Percentiles rank a stretch among this genome's conserved stretches.
These are phyloP conservation scores for Centropus unirufus DNA, from an alignment of 2,113 vertebrate species.

Conservation along the genomic window DNA sequence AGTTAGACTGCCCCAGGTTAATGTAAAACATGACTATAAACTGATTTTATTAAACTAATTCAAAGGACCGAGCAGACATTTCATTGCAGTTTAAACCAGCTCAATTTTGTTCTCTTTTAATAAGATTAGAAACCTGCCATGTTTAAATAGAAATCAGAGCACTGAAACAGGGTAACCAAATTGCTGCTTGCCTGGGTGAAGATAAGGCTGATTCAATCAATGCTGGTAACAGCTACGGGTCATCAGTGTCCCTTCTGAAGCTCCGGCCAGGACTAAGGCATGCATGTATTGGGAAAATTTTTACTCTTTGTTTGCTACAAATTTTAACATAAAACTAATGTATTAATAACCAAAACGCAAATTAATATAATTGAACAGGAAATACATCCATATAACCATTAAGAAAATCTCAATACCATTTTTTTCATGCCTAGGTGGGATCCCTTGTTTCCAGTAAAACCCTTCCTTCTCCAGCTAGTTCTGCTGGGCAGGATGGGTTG, in stretches of 20 bases:
- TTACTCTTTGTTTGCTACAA: not conserved
- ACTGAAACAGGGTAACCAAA: not conserved
- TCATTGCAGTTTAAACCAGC: not conserved
- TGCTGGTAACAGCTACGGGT: not conserved
- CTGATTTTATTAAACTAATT: not conserved
- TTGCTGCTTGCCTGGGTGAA: not conserved
- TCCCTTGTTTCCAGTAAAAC: not conserved
- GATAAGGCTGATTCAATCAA: not conserved
- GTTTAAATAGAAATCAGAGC: not conserved
- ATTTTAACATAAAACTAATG: not conserved
- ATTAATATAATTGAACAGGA: not conserved
- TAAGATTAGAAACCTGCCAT: not conserved
- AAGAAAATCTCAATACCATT: not conserved
- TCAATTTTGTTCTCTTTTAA: not conserved
- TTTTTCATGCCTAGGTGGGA: not conserved
- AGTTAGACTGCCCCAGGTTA: not conserved
- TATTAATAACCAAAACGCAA: not conserved
- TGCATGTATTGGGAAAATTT: not conserved
- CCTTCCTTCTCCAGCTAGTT: not conserved
- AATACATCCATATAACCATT: not conserved
- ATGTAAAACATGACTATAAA: not conserved
- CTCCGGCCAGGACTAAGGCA: not conserved
- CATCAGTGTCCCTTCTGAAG: accelerated
- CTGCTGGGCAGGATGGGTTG: not conserved
- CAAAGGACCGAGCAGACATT: not conserved